Conservation (phyloP, 2,888 invertebrate genomes). For the Caenorhabditis sp. region DNA sequence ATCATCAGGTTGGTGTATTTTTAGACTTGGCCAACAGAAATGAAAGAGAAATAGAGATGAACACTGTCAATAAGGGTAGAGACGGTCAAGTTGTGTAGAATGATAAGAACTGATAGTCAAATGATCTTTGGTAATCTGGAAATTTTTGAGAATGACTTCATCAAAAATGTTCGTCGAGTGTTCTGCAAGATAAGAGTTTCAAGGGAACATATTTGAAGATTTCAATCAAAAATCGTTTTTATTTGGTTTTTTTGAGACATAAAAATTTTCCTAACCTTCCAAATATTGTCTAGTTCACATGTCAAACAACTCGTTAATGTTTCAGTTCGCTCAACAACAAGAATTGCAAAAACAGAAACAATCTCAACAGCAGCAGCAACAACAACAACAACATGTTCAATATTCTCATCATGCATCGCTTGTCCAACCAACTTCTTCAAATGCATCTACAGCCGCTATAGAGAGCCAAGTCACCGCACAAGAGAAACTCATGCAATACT, state of each 20-base stretch:
- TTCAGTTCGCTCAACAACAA: slow-evolving; percentile 4
- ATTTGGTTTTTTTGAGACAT: no score
- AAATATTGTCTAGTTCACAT: no score
- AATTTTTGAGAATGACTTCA: neutral
- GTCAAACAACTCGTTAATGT: no score
- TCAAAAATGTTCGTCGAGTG: neutral
- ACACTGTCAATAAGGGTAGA: neutral
- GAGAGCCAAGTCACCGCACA: neutral
- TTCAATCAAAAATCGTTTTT: no score
- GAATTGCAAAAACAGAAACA: slow-evolving; percentile 16
- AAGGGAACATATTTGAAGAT: no score
- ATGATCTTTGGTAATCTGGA: neutral
- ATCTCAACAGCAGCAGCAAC: slow-evolving; percentile 9
- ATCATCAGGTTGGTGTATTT: neutral
- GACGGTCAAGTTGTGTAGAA: neutral
- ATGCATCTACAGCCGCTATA: neutral
- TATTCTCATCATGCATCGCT: neutral
- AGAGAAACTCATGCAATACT: neutral
- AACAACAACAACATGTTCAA: slow-evolving; percentile 2
- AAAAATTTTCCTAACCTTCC: no score
- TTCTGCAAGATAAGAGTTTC: no score
- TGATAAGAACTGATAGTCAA: neutral
- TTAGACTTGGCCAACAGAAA: neutral
- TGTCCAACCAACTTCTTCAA: neutral
- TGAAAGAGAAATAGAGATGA: neutral